Evolutionary conservation across 2,888 invertebrate species (phyloP), one percentile per base, ranked within the genome.

Genomic region (Bugulina stolonifera): DNA sequence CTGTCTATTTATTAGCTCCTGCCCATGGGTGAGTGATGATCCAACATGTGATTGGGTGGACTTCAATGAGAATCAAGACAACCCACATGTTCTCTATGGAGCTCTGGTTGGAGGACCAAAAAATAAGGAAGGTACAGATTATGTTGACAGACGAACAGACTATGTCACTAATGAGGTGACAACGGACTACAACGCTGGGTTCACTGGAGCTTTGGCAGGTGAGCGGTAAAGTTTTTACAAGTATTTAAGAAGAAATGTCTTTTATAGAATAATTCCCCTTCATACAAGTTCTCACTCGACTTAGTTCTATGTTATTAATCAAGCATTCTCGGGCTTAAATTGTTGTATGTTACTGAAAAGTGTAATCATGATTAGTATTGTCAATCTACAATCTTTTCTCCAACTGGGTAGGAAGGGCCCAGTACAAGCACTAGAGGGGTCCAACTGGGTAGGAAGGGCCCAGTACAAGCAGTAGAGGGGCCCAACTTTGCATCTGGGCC

Each of bases 131-230:
- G 27, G 27, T 23, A 27, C n/a, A 57, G n/a, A 25, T 5, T 81
- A 81, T 73, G 74, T 72, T 2, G 81, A 82, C 73, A 74, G 74
- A 54, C 73, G 82, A 10, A 69, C 75, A 1, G 78, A 81, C 75
- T 81, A 79, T 74, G 75, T 78, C 29, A 77, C 75, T 54, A 81
- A 81, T 72, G 81, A 81, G 73, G 81, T 81, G 25, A 79, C 81
- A 0, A 76, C 76, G 69, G 80, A 81, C 73, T 82, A 81, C 74
- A 82, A 81, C 72, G 80, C 81, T n/a, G 80, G 80, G 0, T 81
- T 81, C 75, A 80, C 80, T 74, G 76, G 78, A 0, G 81, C 81
- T 23, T 76, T 81, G 0, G 81, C 82, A 73, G 82, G 82, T 81
- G 74, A 55, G 73, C 52, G 14, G 52, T 14, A 52, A 52, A 22